Base-by-base conservation (phyloP, 2,113 vertebrate species). In the Carettochelys insculpta region DNA sequence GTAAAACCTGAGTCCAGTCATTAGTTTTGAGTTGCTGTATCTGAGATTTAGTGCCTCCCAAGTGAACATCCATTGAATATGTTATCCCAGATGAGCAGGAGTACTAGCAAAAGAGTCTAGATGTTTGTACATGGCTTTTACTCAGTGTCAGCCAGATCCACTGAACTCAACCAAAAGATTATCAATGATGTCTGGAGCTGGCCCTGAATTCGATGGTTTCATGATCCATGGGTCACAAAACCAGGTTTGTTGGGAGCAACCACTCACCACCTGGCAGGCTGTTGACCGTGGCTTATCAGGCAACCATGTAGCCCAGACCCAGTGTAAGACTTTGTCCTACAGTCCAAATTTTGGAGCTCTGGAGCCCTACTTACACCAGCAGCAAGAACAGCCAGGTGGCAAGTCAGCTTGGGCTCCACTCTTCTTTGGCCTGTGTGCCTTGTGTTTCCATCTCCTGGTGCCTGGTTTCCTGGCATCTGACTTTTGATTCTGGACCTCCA, bases 1-100 rank as follows among this genome's bases (percentile, higher is more conserved):
- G 92, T 96, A 94, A 90, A 95, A 86, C 79, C 94, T 93, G 95
- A 94, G 95, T 95, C 96, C 94, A 94, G 94, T 92, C 94, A 96
- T 95, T 96, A 97, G 92, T 94, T 93, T 85, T 95, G 89, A 86
- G 92, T 89, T 90, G 87, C 85, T 85, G 90, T 88, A 96, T 93
- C 92, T 94, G 89, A 96, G 90, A 83, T 95, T 97, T 97, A 95
- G 95, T 92, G 76, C 93, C 95, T n/a, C 95, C 83, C 92, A 92
- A 95, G 93, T 92, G 95, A 96, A 95, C 92, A 90, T 84, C 93
- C 79, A 95, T 97, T 97, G 94, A 94, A 95, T 95, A 92, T 92
- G 61, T 93, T 94, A 94, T 95, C 90, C 90, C 90, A 94, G 93
- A 71, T 77, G 95, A 94, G 92, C 92, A 88, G 89, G 93, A 94